Percentiles rank a stretch among this genome's conserved stretches.
phyloP scores from a whole-genome alignment of 2,113 vertebrate genomes.

The Brienomyrus longianalis region DNA sequence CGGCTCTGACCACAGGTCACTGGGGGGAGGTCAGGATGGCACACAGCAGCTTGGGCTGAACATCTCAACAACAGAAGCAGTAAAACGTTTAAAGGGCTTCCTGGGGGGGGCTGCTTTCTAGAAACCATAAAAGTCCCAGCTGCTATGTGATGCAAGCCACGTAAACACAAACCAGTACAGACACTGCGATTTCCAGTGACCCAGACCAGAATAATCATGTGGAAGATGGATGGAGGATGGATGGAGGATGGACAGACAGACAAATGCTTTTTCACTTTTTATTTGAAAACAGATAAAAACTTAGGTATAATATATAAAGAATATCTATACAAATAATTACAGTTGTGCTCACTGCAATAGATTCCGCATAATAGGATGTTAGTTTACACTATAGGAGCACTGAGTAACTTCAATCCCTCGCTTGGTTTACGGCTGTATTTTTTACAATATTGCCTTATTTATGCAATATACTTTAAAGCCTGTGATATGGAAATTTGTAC shows the following conservation, averaged over 20 bases:
- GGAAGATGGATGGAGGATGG: background rate
- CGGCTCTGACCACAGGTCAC: background rate
- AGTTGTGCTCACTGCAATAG: constrained; percentile 38
- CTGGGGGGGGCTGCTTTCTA: background rate
- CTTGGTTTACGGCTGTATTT: background rate
- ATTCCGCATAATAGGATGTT: constrained; percentile 20
- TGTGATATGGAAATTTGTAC: constrained; percentile 37
- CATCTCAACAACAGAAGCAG: background rate
- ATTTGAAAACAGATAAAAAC: constrained; percentile 60
- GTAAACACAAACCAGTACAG: background rate
- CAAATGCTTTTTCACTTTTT: constrained; percentile 49
- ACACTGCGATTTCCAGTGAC: background rate
- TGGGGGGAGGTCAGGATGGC: background rate
- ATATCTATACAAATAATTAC: constrained; percentile 47
- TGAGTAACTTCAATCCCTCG: background rate
- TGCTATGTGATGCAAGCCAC: background rate
- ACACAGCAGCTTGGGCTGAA: background rate
- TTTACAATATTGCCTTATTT: constrained; percentile 30
- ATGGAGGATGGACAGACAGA: background rate
- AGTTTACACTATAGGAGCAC: background rate
- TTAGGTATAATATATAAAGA: constrained; percentile 50
- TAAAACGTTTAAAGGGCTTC: background rate
- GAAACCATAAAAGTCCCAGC: background rate
- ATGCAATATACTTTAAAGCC: constrained; percentile 34
- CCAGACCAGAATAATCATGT: background rate